phyloP scores from a whole-genome alignment of 64 coral and sea anemone species.

The Hydrozoanthus tunicans region DNA sequence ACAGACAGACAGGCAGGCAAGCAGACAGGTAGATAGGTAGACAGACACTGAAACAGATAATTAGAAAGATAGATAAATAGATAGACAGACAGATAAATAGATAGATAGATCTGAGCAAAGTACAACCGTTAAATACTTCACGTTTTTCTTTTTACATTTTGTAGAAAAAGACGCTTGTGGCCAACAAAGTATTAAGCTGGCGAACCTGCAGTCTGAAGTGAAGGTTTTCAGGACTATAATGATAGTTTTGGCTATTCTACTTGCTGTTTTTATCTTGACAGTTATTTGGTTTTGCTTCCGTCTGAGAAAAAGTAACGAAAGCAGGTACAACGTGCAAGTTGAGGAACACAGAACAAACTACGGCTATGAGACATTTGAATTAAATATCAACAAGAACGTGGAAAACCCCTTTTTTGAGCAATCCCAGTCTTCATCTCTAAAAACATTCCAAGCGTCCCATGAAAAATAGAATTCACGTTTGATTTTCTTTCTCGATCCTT shows the following conservation, averaged over 20 bases:
- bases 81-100: too few species aligned
- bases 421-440: background rate
- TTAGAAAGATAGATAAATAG: too few species aligned
- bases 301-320: background rate
- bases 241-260: conserved; percentile 17
- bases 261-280: background rate
- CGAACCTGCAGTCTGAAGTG: conserved; percentile 34
- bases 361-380: conserved; percentile 24
- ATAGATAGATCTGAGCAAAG: too few species aligned
- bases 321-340: background rate
- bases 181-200: background rate
- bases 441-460: background rate
- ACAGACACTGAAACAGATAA: too few species aligned
- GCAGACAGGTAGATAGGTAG: too few species aligned
- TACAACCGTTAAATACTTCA: too few species aligned
- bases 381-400: background rate
- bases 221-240: conserved; percentile 2
- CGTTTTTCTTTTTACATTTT: background rate
- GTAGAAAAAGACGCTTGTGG: conserved; percentile 32
- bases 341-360: background rate
- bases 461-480: background rate
- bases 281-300: background rate
- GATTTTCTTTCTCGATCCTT: too few species aligned
- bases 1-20: too few species aligned
- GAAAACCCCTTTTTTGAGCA: background rate